phyloP scores from a whole-genome alignment of 1,140 invertebrate species.

The Ericerus pela region DNA sequence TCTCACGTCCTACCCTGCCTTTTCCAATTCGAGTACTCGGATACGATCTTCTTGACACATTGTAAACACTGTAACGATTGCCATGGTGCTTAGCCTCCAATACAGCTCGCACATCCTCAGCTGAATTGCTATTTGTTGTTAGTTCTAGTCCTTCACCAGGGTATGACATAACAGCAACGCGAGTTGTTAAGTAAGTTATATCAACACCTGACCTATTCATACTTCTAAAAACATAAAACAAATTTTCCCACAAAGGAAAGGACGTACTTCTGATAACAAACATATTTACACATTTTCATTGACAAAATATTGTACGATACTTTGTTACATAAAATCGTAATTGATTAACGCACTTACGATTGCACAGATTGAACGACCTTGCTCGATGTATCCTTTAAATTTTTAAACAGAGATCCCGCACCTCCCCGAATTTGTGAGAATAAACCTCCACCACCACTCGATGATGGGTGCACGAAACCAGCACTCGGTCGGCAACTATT shows the following conservation, averaged over 20 bases:
- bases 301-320: too few species aligned
- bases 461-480: too few species aligned
- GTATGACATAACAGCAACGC: conserved; percentile 80
- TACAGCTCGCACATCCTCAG: conserved; percentile 72
- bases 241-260: too few species aligned
- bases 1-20: conserved; percentile 19
- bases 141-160: conserved; percentile 88
- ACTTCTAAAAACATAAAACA: conserved; percentile 41
- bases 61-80: conserved; percentile 62
- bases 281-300: too few species aligned
- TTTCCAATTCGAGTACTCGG: conserved; percentile 36
- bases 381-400: conserved; percentile 86
- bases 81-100: conserved; percentile 57
- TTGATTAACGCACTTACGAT: conserved; percentile 46
- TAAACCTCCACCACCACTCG: conserved; percentile 37
- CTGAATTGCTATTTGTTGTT: conserved; percentile 79
- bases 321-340: background rate
- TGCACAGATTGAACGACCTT: conserved; percentile 94
- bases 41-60: conserved; percentile 53
- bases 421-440: conserved; percentile 70
- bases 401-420: conserved; percentile 75
- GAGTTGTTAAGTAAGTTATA: conserved; percentile 77
- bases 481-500: too few species aligned
- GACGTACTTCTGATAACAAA: too few species aligned
- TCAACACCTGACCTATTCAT: conserved; percentile 79